Evolutionary conservation across 1,140 invertebrate species (phyloP), one percentile per base, ranked within the genome.

Genomic region (Trinorchestia longiramus): DNA sequence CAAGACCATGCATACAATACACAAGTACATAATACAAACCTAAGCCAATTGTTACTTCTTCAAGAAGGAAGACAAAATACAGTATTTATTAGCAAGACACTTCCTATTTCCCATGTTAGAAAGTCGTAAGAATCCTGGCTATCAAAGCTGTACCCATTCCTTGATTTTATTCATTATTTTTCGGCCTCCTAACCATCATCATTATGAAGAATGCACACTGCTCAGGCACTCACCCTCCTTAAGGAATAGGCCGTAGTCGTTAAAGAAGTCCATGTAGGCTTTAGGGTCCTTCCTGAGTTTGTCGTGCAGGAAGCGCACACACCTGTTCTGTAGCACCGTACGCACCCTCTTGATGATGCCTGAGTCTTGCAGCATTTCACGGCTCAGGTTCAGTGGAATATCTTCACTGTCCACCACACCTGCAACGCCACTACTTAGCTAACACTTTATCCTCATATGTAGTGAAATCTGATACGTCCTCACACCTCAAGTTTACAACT

Each of bases 331-430:
- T 36, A 99, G 97, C 53, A 99, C 99, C 95, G 98, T 98, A 44
- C 98, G 98, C 15, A 99, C 97, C 97, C 99, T 99, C 53, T 98
- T 98, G 96, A 99, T 99, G 0, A 99, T 97, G 44, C 98, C 98
- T 97, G 99, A 99, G 97, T 99, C 99, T 97, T 99, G 99, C 40
- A 99, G 97, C 87, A 99, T 97, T 97, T 99, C 99, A 97, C 99
- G 98, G 97, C 99, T 99, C 88, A 99, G 98, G 98, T 99, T 99
- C 42, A 99, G 97, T 23, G 99, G 99, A 98, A 99, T 99, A 97
- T 99, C 99, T 98, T 99, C 99, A 15, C 99, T 99, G 97, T 99
- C 99, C 19, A 99, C 99, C 44, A 99, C 99, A 97, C 99, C 98
- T 98, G 97, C 53, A 77, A 1, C 62, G 28, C 1, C 11, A 77